Evolutionary conservation across 2,888 invertebrate species (phyloP).

Genomic region (Heliconius aoede): DNA sequence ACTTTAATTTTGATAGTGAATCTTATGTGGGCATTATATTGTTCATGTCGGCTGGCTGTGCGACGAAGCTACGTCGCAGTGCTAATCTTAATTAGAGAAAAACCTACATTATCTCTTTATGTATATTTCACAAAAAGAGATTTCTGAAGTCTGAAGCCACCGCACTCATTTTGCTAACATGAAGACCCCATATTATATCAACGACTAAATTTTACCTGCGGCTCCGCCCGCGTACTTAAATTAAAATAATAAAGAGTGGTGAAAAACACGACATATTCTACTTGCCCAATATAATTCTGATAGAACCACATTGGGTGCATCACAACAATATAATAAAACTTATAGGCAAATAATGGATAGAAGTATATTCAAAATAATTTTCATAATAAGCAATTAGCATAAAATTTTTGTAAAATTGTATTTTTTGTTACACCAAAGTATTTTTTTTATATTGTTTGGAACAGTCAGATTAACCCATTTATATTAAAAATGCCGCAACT

Average conservation of each 20-base stretch:
- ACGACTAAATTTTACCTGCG: neutral
- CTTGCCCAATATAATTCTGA: neutral
- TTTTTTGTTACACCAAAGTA: neutral
- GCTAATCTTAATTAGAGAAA: neutral
- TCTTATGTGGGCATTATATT: too few species aligned
- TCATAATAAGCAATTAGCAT: too few species aligned
- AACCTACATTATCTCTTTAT: neutral
- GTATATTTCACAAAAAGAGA: neutral
- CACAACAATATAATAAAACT: too few species aligned
- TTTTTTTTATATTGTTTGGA: neutral
- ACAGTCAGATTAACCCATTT: neutral
- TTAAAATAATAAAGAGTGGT: neutral
- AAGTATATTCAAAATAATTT: too few species aligned
- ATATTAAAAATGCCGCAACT: neutral
- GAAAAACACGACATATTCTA: neutral
- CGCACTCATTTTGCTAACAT: neutral
- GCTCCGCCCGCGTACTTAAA: neutral
- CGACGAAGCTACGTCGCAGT: neutral
- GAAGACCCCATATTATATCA: neutral
- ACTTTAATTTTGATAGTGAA: neutral
- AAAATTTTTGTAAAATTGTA: neutral
- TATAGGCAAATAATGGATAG: too few species aligned
- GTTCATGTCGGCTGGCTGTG: neutral
- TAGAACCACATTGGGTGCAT: too few species aligned
- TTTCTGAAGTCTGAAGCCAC: neutral